These are phyloP conservation scores for Glandiceps talaboti DNA, from an alignment of 53 echinoderm and acorn worm genomes.

Conservation along the genomic window DNA sequence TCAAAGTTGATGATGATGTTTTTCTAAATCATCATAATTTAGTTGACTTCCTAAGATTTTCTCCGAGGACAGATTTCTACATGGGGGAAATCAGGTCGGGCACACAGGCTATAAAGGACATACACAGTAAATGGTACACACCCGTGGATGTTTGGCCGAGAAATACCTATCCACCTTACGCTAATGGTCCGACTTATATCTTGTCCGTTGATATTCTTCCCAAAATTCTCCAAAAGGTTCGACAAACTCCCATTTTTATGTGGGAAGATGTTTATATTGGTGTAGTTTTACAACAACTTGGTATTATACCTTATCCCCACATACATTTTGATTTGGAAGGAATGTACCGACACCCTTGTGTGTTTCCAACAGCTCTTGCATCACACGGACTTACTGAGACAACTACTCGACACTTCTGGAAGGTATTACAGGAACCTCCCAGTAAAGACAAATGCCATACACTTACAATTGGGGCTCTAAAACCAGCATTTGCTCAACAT, in stretches of 20 bases:
- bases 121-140: background rate
- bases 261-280: background rate
- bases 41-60: background rate
- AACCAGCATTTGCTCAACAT: background rate
- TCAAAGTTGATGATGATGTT: background rate
- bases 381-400: background rate
- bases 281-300: background rate
- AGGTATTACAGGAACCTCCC: background rate
- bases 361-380: background rate
- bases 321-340: background rate
- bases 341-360: background rate
- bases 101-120: background rate
- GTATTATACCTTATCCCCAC: background rate
- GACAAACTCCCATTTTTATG: background rate
- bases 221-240: background rate
- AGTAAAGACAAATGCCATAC: background rate
- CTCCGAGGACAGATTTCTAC: background rate
- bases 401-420: background rate
- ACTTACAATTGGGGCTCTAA: background rate
- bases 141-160: background rate
- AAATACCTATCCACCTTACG: background rate
- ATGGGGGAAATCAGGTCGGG: background rate
- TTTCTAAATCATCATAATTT: too few relatives aligned
- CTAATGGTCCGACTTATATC: background rate
- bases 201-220: background rate